Percentiles rank a stretch among this genome's conserved stretches.
Conservation (phyloP, 2,113 vertebrate species). For the Apistogramma diplotaenia region DNA sequence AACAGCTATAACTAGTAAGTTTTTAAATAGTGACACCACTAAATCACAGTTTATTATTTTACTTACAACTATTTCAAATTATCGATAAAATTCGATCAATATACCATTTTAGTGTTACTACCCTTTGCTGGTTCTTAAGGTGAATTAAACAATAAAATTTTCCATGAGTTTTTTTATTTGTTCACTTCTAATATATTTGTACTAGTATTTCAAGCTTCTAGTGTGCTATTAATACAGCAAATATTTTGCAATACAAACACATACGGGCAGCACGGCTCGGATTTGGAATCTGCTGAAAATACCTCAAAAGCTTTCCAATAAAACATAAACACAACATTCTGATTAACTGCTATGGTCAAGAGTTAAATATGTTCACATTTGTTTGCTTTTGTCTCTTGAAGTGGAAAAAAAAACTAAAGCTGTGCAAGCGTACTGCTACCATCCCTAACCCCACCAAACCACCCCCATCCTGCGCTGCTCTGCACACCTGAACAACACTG, state of each 20-base stretch:
- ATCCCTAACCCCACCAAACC: background rate
- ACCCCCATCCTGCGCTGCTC: background rate
- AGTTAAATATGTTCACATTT: constrained; percentile 22
- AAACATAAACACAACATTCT: background rate
- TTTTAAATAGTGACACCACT: background rate
- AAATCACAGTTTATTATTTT: background rate
- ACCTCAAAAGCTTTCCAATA: background rate
- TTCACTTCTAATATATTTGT: background rate
- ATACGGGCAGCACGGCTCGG: background rate
- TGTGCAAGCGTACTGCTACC: constrained; percentile 3
- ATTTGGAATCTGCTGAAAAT: background rate
- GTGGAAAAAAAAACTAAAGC: constrained; percentile 9
- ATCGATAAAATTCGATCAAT: too few species aligned
- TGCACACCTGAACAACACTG: constrained; percentile 18
- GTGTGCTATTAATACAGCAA: background rate
- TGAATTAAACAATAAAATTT: background rate
- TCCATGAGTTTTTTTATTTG: background rate
- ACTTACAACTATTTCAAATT: background rate
- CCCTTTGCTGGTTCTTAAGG: background rate
- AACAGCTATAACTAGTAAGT: background rate
- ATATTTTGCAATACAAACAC: background rate
- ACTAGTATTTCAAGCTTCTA: background rate
- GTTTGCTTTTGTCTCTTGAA: background rate
- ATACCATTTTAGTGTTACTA: background rate
- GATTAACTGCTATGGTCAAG: constrained; percentile 16